phyloP scores from a whole-genome alignment of 2,888 invertebrate species.

The Disparrhopalites patrizii region DNA sequence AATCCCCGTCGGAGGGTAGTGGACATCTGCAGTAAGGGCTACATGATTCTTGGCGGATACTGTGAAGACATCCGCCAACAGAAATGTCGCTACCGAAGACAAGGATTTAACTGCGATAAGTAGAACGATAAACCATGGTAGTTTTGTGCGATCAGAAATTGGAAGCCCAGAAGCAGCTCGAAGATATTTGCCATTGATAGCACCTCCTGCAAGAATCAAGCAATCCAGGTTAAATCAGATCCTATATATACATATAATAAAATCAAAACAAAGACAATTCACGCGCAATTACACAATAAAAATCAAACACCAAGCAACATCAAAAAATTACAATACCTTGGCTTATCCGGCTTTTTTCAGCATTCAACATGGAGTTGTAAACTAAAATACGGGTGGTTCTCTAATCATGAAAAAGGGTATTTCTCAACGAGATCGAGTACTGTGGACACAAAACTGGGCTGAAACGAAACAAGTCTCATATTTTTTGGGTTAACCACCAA shows the following conservation, averaged over 20 bases:
- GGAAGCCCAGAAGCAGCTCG: not conserved
- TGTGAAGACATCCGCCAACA: conserved; percentile 35
- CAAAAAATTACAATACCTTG: not conserved
- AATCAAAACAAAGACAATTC: not conserved
- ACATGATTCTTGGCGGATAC: conserved; percentile 19
- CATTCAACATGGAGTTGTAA: conserved; percentile 24
- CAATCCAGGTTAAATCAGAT: not conserved
- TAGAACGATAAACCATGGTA: conserved; percentile 36
- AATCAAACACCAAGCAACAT: not conserved
- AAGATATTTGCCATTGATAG: conserved; percentile 19
- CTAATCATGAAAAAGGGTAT: not conserved
- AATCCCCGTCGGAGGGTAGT: conserved; percentile 22
- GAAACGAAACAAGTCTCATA: no score
- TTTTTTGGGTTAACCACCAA: no score
- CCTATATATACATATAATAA: not conserved
- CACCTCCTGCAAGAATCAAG: conserved; percentile 1
- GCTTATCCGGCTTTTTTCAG: conserved; percentile 14
- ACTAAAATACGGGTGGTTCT: not conserved
- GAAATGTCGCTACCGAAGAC: conserved; percentile 32
- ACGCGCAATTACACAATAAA: not conserved
- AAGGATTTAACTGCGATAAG: conserved; percentile 33
- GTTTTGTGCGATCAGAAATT: conserved; percentile 19
- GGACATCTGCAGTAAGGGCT: conserved; percentile 18
- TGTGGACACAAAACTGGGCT: no score
- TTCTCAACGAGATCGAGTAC: no score